Percentiles rank a stretch among this genome's conserved stretches.
Conservation (phyloP, 2,113 vertebrate species). For the Cololabis saira region DNA sequence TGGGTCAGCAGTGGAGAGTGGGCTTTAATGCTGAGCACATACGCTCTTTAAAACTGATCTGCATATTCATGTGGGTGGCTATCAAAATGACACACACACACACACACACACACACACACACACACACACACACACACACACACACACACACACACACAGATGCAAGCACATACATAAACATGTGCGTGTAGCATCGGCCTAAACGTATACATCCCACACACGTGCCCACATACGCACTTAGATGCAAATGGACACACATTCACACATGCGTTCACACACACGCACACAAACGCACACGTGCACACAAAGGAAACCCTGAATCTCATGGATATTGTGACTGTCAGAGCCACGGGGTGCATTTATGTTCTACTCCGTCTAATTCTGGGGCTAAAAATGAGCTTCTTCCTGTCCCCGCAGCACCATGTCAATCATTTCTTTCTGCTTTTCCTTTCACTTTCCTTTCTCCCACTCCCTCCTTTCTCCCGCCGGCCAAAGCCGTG, state of each 20-base stretch:
- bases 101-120: constrained; percentile 43
- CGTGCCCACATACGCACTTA: constrained; percentile 44
- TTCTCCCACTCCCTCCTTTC: constrained; percentile 20
- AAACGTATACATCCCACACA: constrained; percentile 71
- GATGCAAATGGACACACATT: constrained; percentile 25
- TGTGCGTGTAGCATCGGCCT: constrained; percentile 55
- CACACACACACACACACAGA: constrained; percentile 54
- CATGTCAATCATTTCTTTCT: constrained; percentile 59
- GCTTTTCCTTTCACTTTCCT: constrained; percentile 24
- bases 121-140: constrained; percentile 26
- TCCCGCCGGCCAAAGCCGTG: constrained; percentile 30
- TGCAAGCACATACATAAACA: constrained; percentile 25
- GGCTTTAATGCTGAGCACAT: constrained; percentile 81
- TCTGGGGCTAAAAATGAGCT: constrained; percentile 60
- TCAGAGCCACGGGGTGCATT: constrained; percentile 65
- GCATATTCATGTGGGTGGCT: constrained; percentile 83
- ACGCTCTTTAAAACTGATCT: constrained; percentile 80
- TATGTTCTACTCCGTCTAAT: constrained; percentile 66
- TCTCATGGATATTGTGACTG: constrained; percentile 68
- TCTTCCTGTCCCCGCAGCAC: constrained; percentile 53
- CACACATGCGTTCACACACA: constrained; percentile 12
- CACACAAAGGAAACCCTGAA: constrained; percentile 59
- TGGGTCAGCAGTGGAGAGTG: constrained; percentile 80
- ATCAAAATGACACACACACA: constrained; percentile 76
- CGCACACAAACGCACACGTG: too few relatives aligned